Base-by-base conservation (phyloP, 1,140 invertebrate genomes). In the Orussus abietinus region DNA sequence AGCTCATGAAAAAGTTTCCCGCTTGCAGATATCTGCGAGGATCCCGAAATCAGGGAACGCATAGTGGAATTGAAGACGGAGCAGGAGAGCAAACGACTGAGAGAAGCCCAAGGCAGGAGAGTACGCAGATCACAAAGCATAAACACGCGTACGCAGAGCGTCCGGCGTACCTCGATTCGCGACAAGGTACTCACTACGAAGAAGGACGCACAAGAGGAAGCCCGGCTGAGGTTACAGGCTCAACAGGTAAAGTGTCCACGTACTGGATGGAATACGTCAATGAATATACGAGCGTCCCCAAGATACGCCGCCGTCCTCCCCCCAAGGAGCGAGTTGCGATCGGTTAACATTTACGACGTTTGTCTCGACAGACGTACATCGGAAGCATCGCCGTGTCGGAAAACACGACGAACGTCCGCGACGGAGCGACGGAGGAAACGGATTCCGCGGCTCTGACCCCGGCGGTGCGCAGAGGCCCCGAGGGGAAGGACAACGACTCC, bases 121-220 rank as follows among this genome's bases (percentile, higher is more conserved):
- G 79, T 87, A 20, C 75, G 72, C 57, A 76, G 77, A 51, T 80
- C 79, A 7, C 79, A 81, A 56, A 77, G 78, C 49, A 81, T 79
- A 54, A 81, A 82, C 52, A 82, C 79, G 10, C 70, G 79, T 48
- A 77, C 91, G 38, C 89, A 95, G 59, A 95, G 92, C 15, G 90
- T 97, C 25, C 78, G 93, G 32, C 78, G 95, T 33, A 96, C 92
- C 18, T 96, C 92, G n/a, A 83, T 96, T 42, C 78, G 93, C 19
- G 93, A 98, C 66, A 96, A 95, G 69, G 89, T 86, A 38, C 76
- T 92, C 43, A 90, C 93, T 28, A 91, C 92, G n/a, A 92, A 94
- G 72, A 90, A 92, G 58, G 94, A 98, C 74, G 92, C 90, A 6
- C 81, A 88, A 31, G 92, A 96, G 69, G 95, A 98, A 74, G 91